phyloP scores from a whole-genome alignment of 2,113 vertebrate genomes.

The Cranoglanis bouderius region DNA sequence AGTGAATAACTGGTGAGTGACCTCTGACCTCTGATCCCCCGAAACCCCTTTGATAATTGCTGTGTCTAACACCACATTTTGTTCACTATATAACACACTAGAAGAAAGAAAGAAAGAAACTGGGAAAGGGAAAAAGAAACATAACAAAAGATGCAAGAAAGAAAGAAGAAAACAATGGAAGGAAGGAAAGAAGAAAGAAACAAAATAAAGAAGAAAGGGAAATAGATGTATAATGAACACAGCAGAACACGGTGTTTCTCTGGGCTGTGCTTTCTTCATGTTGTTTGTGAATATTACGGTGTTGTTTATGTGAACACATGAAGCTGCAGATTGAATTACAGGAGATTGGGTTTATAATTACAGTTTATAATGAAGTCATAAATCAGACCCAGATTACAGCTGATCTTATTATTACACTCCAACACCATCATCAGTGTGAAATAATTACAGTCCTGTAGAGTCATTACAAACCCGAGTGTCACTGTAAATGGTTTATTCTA shows the following conservation, averaged over 20 bases:
- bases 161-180: not conserved
- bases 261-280: not conserved
- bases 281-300: not conserved
- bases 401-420: not conserved
- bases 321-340: slow-evolving; percentile 7
- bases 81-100: not conserved
- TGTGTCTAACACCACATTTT: not conserved
- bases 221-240: not conserved
- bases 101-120: not conserved
- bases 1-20: slow-evolving; percentile 74
- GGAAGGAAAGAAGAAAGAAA: not conserved
- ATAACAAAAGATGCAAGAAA: not conserved
- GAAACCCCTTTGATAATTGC: not conserved
- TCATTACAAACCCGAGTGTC: not conserved
- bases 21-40: not conserved
- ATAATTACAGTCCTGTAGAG: slow-evolving; percentile 2
- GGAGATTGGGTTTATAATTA: slow-evolving; percentile 8
- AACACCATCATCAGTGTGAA: not conserved
- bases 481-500: not conserved
- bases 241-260: not conserved
- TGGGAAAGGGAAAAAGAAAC: too few relatives aligned
- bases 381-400: slow-evolving; percentile 14
- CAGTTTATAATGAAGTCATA: slow-evolving; percentile 16
- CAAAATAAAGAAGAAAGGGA: not conserved
- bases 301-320: not conserved